These are phyloP conservation scores for Trachelus tabidus DNA, from an alignment of 2,888 invertebrate species.

Conservation along the genomic window DNA sequence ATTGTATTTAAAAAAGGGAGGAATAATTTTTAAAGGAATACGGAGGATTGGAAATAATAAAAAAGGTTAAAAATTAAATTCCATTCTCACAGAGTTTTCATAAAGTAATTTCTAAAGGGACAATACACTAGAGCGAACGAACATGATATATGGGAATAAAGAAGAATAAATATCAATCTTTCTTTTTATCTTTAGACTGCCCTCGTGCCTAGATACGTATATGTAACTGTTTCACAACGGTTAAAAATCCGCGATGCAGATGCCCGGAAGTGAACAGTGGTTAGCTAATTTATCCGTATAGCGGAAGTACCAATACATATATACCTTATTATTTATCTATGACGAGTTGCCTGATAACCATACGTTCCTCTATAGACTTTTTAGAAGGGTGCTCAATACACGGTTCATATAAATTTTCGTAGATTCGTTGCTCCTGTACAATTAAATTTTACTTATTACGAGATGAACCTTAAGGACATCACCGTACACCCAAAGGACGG, in stretches of 20 bases:
- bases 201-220: neutral
- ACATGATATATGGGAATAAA: neutral
- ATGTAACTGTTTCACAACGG: neutral
- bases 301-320: constrained; percentile 16
- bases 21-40: too few relatives aligned
- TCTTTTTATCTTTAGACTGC: neutral
- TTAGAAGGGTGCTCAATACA: constrained; percentile 54
- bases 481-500: neutral
- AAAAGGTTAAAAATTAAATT: neutral
- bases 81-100: neutral
- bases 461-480: neutral
- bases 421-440: neutral
- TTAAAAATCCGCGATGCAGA: constrained; percentile 24
- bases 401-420: constrained; percentile 30
- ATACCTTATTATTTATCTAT: constrained; percentile 33
- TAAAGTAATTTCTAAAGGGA: neutral
- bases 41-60: too few relatives aligned
- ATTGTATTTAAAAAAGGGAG: neutral
- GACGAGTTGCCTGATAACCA: constrained; percentile 47
- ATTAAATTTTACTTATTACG: neutral
- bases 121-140: neutral
- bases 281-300: constrained; percentile 28
- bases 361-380: constrained; percentile 44
- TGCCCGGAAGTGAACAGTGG: constrained; percentile 18
- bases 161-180: neutral